Conservation (phyloP, 1,140 invertebrate species). For the Drosophila orosa region DNA sequence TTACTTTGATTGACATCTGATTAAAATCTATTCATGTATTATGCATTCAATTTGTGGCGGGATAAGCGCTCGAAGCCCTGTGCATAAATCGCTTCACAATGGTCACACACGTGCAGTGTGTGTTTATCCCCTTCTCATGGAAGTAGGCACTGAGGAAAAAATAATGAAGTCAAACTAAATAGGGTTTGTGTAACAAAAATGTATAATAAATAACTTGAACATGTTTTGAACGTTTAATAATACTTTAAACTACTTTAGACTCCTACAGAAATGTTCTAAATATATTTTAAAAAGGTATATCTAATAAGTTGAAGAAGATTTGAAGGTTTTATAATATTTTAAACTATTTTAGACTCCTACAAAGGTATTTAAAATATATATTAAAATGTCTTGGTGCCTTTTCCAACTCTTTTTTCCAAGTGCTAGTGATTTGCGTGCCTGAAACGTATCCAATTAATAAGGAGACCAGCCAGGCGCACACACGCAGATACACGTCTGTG, state of each 20-base stretch:
- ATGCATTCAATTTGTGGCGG: conserved; percentile 41
- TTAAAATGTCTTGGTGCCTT: too few species aligned
- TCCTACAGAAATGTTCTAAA: too few species aligned
- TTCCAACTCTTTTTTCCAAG: not conserved
- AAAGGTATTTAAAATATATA: too few species aligned
- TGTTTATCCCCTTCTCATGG: not conserved
- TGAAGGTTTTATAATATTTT: too few species aligned
- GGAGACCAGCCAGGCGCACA: conserved; percentile 14
- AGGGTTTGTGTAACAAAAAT: not conserved
- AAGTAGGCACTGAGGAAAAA: not conserved
- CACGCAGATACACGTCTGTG: conserved; percentile 32
- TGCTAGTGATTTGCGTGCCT: conserved; percentile 37
- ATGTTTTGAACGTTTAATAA: not conserved
- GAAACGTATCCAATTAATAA: conserved; percentile 62
- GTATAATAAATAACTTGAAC: rapidly evolving
- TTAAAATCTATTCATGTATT: conserved; percentile 43
- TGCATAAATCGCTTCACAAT: conserved; percentile 41
- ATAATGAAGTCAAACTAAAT: not conserved
- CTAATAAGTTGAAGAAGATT: too few species aligned
- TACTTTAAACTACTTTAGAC: not conserved
- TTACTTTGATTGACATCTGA: conserved; percentile 52
- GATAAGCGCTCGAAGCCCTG: conserved; percentile 23
- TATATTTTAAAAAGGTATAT: too few species aligned
- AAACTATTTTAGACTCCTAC: too few species aligned
- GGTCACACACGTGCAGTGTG: conserved; percentile 5